Evolutionary conservation across 2,888 invertebrate species (phyloP), one percentile per base, ranked within the genome.

Genomic region (Tinea trinotella): DNA sequence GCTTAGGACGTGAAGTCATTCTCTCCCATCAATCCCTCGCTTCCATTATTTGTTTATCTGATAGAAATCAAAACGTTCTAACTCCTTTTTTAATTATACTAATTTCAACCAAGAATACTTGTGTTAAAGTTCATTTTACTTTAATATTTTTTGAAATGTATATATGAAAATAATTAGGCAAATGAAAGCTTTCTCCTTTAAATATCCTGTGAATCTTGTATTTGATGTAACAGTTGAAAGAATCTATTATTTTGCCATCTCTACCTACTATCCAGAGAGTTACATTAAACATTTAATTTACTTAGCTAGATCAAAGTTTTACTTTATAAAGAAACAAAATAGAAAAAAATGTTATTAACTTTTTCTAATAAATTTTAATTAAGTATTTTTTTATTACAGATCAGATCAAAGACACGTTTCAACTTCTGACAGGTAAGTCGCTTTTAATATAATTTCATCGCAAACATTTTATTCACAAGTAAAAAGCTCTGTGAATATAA

Each of bases 1-100:
- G 69, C 70, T 79, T 78, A 81, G 79, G 80, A 79, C 71, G 70
- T 70, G 67, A 67, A 74, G 69, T 72, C 71, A 70, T 73, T 76
- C 75, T 62, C 70, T 70, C 66, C 68, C 72, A 74, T 76, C 76
- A 78, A 78, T 76, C 77, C 75, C 66, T 72, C 68, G 66, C 69
- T 71, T 61, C 72, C 69, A 73, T 78, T 81, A 81, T 80, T 78
- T 82, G 76, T 75, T 72, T 68, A 72, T 63, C 59, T 57, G 54
- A 56, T 62, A 59, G 61, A 68, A 61, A 57, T 61, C 60, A 58
- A 67, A 79, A 72, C 62, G 71, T 61, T 66, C 60, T 60, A 75
- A 63, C 46, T 46, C 46, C 1, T 19, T 19, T 6, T 18, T 62
- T 59, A 59, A 60, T 6, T 19, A 19, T 59, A 55, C 57, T 56